Evolutionary conservation across 2,113 vertebrate species (phyloP).

Genomic region (Carassius gibelio): DNA sequence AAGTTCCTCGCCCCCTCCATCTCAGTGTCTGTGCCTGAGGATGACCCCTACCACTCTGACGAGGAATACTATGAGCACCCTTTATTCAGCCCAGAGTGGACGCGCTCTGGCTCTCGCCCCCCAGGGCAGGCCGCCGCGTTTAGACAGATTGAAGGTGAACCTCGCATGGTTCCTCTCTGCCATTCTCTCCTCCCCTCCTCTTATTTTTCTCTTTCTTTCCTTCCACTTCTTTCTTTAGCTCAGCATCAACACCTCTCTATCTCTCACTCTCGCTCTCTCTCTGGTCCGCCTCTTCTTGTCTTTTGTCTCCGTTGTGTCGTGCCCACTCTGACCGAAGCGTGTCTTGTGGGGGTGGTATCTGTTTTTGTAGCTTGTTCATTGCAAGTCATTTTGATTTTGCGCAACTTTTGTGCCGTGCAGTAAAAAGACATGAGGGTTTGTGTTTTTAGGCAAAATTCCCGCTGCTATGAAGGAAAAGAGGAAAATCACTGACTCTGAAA

Average conservation of each 20-base stretch:
- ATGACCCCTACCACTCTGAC: conserved; percentile 89
- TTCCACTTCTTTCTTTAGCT: conserved; percentile 48
- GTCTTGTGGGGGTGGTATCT: conserved; percentile 31
- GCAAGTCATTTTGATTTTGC: conserved; percentile 52
- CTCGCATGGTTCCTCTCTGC: conserved; percentile 85
- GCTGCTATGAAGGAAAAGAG: not conserved
- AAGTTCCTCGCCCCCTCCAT: conserved; percentile 90
- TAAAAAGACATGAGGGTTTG: not conserved
- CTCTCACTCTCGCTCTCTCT: conserved; percentile 6
- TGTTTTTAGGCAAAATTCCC: not conserved
- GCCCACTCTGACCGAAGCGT: conserved; percentile 47
- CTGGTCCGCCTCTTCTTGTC: conserved; percentile 37
- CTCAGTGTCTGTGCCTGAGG: conserved; percentile 91
- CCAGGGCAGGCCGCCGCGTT: conserved; percentile 85
- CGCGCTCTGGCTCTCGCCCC: conserved; percentile 82
- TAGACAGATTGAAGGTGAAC: conserved; percentile 93
- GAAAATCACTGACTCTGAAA: conserved; percentile 14
- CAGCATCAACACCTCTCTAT: conserved; percentile 19
- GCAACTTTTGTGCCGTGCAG: not conserved
- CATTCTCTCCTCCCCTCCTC: conserved; percentile 53
- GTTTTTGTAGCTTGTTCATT: conserved; percentile 37
- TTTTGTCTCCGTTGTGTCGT: conserved; percentile 54
- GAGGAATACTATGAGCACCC: conserved; percentile 94
- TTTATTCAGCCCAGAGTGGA: conserved; percentile 93
- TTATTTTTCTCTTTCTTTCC: conserved; percentile 52